Conservation (phyloP, 2,888 invertebrate genomes). For the Cephus spinipes region DNA sequence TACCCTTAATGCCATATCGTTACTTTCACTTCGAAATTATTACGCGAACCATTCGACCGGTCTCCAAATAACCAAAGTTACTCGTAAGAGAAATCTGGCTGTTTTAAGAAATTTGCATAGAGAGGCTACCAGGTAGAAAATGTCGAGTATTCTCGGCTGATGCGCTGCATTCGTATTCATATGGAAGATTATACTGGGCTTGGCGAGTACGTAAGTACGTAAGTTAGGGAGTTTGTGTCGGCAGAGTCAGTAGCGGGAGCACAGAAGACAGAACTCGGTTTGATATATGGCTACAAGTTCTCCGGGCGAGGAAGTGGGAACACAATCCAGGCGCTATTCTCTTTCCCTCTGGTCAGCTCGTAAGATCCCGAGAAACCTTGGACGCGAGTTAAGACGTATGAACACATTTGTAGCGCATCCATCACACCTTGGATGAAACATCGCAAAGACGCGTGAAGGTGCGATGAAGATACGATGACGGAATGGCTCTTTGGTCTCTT, state of each 20-base stretch:
- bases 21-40: background rate
- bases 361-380: conserved; percentile 28
- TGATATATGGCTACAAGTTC: conserved; percentile 54
- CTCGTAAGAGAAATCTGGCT: background rate
- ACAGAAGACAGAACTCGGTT: conserved; percentile 49
- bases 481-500: conserved; percentile 8
- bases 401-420: conserved; percentile 45
- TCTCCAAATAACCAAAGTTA: background rate
- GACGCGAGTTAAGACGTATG: conserved; percentile 39
- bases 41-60: background rate
- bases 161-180: conserved; percentile 43
- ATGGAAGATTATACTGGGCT: conserved; percentile 33
- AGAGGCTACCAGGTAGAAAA: background rate
- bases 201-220: conserved; percentile 42
- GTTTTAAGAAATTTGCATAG: background rate
- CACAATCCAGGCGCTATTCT: conserved; percentile 50
- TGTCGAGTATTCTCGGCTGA: background rate
- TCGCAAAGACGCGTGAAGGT: conserved; percentile 22
- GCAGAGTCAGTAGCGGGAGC: conserved; percentile 8
- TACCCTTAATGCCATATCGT: background rate
- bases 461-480: conserved; percentile 40
- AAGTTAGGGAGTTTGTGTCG: conserved; percentile 44
- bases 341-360: conserved; percentile 20
- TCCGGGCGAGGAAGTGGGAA: conserved; percentile 45
- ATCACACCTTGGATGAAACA: conserved; percentile 35